Conservation (phyloP, 1,140 invertebrate genomes). For the Aporrectodea caliginosa region DNA sequence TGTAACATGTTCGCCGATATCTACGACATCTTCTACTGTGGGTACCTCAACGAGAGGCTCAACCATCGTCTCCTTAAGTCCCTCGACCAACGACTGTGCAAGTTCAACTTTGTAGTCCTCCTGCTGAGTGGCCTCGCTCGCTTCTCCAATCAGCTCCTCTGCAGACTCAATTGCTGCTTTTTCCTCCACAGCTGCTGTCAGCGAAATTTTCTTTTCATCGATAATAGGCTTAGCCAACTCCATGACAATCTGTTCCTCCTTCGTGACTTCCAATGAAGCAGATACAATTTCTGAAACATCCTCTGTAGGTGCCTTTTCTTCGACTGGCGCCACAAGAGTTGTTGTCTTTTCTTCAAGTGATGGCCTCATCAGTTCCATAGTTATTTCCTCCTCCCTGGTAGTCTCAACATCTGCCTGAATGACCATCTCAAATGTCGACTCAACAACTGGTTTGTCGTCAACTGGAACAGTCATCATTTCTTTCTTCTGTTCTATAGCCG, state of each 20-base stretch:
- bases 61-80: constrained; percentile 11
- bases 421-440: not conserved
- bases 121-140: constrained; percentile 22
- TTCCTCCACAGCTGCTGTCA: constrained; percentile 30
- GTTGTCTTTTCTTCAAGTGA: constrained; percentile 15
- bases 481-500: not conserved
- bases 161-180: constrained; percentile 34
- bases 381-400: constrained; percentile 24
- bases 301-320: constrained; percentile 29
- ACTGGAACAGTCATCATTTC: not conserved
- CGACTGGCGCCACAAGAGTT: constrained; percentile 4
- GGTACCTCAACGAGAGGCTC: not conserved
- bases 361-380: constrained; percentile 25
- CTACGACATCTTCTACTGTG: not conserved
- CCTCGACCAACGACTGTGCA: not conserved
- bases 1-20: not conserved
- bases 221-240: not conserved
- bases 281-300: constrained; percentile 7
- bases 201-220: constrained; percentile 2
- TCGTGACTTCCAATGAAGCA: not conserved
- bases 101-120: constrained; percentile 26
- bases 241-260: not conserved
- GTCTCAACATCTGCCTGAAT: constrained; percentile 13
- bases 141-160: constrained; percentile 7
- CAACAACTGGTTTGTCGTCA: constrained; percentile 18